Base-by-base conservation (phyloP, 2,888 invertebrate species). In the Drosophila ezoana region DNA sequence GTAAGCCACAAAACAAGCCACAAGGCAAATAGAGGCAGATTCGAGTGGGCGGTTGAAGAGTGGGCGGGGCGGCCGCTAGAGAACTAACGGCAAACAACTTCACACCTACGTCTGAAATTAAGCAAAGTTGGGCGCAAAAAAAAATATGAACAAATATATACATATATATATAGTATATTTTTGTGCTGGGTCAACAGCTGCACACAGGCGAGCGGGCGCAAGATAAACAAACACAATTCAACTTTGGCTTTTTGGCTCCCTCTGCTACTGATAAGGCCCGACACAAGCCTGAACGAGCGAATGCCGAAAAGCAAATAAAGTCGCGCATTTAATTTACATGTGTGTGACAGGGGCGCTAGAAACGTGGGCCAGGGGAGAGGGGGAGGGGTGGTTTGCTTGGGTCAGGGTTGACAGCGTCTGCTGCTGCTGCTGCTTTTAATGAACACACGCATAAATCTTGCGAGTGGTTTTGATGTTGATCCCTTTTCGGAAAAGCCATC, bases 1-100 rank as follows among this genome's bases (percentile, higher is more conserved):
- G 70, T 72, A 76, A 86, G 72, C 84, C 81, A 74, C 81, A 83
- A 79, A 81, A 70, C 74, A 66, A 79, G 51, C 70, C 76, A 58
- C 35, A 67, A 54, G 51, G 63, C 65, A 76, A 81, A 78, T 53
- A 67, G 43, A 43, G 33, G 49, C 35, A 44, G 54, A 44, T 44
- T 37, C 44, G 18, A 11, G 33, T 14, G 37, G 37, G 10, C 13
- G 3, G 45, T 33, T 11, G 33, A 16, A 49, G 35, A 9, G 23
- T 2, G 20, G 28, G 20, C 3, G 14, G 28, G 20, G 35, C 33
- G 1, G 33, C n/a, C 28, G 38, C 28, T 38, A 52, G 18, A 32
- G 41, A 63, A 23, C 38, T 63, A 49, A 43, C 13, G 47, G 41
- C 47, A 61, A 66, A 67, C 47, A 70, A 65, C 62, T 73, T 80